phyloP scores from a whole-genome alignment of 2,888 invertebrate genomes.

The Apoda limacodes region DNA sequence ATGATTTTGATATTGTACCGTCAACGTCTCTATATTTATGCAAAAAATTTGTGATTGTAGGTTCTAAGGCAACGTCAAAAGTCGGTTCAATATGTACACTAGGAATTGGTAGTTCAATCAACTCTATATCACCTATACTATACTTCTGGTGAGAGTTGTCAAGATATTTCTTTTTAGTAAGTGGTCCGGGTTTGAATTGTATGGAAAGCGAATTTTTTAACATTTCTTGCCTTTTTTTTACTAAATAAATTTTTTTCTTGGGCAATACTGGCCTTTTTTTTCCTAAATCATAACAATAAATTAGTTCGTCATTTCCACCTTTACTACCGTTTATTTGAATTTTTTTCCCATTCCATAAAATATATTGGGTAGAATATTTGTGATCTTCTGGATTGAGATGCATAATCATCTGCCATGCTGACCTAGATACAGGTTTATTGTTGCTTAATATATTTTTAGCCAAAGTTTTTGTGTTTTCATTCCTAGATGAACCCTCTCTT shows the following conservation, averaged over 20 bases:
- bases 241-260: conserved; percentile 14
- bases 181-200: conserved; percentile 69
- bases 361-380: conserved; percentile 35
- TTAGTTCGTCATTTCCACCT: conserved; percentile 45
- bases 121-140: conserved; percentile 50
- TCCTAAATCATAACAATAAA: conserved; percentile 36
- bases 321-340: conserved; percentile 47
- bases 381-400: conserved; percentile 47
- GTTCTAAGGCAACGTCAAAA: conserved; percentile 53
- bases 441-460: conserved; percentile 39
- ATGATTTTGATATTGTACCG: conserved; percentile 50
- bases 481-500: conserved; percentile 33
- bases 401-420: conserved; percentile 55
- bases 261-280: conserved; percentile 14
- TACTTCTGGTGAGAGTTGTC: conserved; percentile 52
- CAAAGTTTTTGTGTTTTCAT: conserved; percentile 38
- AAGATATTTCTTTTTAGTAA: conserved; percentile 55
- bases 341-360: conserved; percentile 42
- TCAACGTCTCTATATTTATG: conserved; percentile 40
- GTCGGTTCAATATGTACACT: conserved; percentile 56
- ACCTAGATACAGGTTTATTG: conserved; percentile 39
- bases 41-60: conserved; percentile 47
- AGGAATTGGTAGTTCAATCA: conserved; percentile 61
- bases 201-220: conserved; percentile 40
- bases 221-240: conserved; percentile 23